Percentiles rank a stretch among this genome's conserved stretches.
Conservation (phyloP, 2,797 vertebrate species). For the Falco peregrinus region DNA sequence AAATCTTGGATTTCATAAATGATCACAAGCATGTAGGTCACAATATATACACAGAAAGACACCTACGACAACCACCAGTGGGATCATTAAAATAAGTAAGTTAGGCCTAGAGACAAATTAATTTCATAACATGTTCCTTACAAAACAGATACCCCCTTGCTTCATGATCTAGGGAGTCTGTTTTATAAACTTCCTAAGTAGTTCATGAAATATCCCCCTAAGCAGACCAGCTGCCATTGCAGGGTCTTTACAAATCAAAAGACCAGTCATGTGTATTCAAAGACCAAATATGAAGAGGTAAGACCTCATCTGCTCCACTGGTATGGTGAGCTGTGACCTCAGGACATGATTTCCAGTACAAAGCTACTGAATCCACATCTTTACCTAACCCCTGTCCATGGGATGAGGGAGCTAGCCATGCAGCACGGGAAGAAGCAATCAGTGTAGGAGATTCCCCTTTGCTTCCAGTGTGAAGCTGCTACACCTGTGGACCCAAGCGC, state of each 20-base stretch:
- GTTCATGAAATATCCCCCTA: conserved; percentile 40
- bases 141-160: conserved; percentile 55
- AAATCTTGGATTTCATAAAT: conserved; percentile 43
- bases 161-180: conserved; percentile 22
- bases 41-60: conserved; percentile 34
- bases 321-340: neutral
- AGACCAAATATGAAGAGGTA: neutral
- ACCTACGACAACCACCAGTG: conserved; percentile 49
- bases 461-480: neutral
- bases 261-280: neutral
- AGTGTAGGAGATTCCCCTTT: neutral
- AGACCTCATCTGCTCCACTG: neutral
- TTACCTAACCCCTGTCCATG: neutral
- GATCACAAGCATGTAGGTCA: conserved; percentile 53
- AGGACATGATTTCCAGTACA: neutral
- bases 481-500: neutral
- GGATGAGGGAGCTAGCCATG: neutral
- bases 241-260: neutral
- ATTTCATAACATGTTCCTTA: conserved; percentile 53
- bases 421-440: neutral
- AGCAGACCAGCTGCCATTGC: conserved; percentile 2
- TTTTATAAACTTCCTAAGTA: conserved; percentile 54
- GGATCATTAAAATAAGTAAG: conserved; percentile 66
- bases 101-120: conserved; percentile 60
- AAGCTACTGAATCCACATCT: neutral